Base-by-base conservation (phyloP, 1,140 invertebrate species). In the Coenobita brevimanus region DNA sequence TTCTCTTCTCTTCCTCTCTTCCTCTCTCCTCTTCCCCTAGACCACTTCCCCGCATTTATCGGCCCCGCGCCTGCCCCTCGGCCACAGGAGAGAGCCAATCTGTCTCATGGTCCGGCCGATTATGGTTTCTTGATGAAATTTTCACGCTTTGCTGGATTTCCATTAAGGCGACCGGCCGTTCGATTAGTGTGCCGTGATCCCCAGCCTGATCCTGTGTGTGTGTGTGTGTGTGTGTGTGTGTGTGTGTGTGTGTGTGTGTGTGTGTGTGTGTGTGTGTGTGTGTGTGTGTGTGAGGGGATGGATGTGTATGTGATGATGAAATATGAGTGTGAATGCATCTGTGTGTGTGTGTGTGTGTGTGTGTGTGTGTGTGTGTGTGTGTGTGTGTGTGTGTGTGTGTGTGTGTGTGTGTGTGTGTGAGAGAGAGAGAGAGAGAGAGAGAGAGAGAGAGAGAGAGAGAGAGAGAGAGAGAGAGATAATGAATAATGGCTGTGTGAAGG, bases 71-170 rank as follows among this genome's bases (percentile, higher is more conserved):
- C 62, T 73, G 46, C 64, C 76, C 84, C 76, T 50, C 33, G 62
- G 62, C 84, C 84, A 87, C 75, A 71, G 75, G 73, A 64, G 76
- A 79, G 75, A 64, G 89, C 89, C 89, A 90, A 90, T 90, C 89
- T 90, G 89, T 90, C 89, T 90, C 89, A 80, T 88, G 86, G 85
- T 85, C 86, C 84, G 76, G 82, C 76, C 89, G 89, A 90, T 90
- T 90, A 90, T 88, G 86, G 89, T 90, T 90, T 90, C 89, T 90
- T 90, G 89, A 90, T 90, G 89, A 90, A 90, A 90, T 90, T 90
- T 90, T 90, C 89, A 90, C 89, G 89, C 81, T 90, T 88, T 90
- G 89, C 86, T 85, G 89, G 85, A 83, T 90, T 90, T 90, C 89
- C 89, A 90, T 90, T 90, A 90, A 83, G 84, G 84, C 80, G 82